These are phyloP conservation scores for Ooceraea biroi DNA, from an alignment of 1,140 invertebrate genomes.

Conservation along the genomic window DNA sequence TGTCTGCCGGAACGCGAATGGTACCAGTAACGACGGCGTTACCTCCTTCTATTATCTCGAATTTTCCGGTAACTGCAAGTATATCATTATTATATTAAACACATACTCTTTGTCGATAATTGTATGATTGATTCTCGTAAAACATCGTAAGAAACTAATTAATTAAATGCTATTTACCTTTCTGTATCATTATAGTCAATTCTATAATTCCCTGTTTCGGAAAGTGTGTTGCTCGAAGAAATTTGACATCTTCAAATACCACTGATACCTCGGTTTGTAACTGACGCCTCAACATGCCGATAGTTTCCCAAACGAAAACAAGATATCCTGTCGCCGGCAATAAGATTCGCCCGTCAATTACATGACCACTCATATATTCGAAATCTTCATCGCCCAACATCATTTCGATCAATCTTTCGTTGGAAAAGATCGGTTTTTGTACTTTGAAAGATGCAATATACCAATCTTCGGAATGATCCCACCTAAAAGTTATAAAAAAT, in stretches of 20 bases:
- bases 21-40: constrained; percentile 92
- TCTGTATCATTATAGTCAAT: constrained; percentile 93
- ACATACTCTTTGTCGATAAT: no score
- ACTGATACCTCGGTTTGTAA: constrained; percentile 91
- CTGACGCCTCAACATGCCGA: constrained; percentile 92
- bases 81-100: not conserved
- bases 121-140: not conserved
- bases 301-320: constrained; percentile 94
- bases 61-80: constrained; percentile 78
- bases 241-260: constrained; percentile 94
- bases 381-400: constrained; percentile 90
- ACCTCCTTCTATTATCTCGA: constrained; percentile 91
- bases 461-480: constrained; percentile 95
- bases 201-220: constrained; percentile 90
- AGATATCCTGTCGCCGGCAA: constrained; percentile 97
- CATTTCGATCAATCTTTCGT: constrained; percentile 88
- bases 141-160: not conserved
- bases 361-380: constrained; percentile 93
- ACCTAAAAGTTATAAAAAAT: constrained; percentile 88
- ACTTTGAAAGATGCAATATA: constrained; percentile 88
- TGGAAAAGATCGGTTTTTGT: constrained; percentile 88
- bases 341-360: constrained; percentile 94
- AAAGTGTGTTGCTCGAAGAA: constrained; percentile 93
- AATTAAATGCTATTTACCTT: constrained; percentile 81
- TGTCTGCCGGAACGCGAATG: constrained; percentile 87